Percentiles rank a stretch among this genome's conserved stretches.
These are phyloP conservation scores for Acropternis orthonyx DNA, from an alignment of 2,797 vertebrate species.

Conservation along the genomic window DNA sequence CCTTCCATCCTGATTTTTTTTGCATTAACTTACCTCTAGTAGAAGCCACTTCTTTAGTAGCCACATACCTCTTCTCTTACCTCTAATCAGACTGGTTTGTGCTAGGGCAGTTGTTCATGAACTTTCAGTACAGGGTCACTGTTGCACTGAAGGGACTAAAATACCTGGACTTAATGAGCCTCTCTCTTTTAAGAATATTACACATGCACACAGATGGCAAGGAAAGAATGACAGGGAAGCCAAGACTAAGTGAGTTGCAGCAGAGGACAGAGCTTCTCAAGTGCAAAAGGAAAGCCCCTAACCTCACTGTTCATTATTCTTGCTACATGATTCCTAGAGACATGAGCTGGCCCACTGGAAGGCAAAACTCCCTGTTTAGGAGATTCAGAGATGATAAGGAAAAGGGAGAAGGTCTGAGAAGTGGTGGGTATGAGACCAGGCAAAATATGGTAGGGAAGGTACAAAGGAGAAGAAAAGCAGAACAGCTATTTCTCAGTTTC, in stretches of 20 bases:
- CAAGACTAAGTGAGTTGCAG: neutral
- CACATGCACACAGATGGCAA: neutral
- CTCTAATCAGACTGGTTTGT: neutral
- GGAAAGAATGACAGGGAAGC: neutral
- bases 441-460: neutral
- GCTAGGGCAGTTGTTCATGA: neutral
- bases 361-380: neutral
- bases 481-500: neutral
- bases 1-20: neutral
- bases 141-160: neutral
- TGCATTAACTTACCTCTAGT: neutral
- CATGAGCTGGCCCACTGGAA: neutral
- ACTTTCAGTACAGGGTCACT: neutral
- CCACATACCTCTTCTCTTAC: neutral
- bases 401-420: neutral
- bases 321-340: neutral
- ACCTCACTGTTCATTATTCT: neutral
- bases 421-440: neutral
- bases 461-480: neutral
- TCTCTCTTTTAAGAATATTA: neutral
- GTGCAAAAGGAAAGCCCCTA: neutral
- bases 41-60: neutral
- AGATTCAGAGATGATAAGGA: neutral
- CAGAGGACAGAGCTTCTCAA: neutral
- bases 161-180: neutral